phyloP scores from a whole-genome alignment of 2,888 invertebrate species.

The Lordiphosa fenestrarum region DNA sequence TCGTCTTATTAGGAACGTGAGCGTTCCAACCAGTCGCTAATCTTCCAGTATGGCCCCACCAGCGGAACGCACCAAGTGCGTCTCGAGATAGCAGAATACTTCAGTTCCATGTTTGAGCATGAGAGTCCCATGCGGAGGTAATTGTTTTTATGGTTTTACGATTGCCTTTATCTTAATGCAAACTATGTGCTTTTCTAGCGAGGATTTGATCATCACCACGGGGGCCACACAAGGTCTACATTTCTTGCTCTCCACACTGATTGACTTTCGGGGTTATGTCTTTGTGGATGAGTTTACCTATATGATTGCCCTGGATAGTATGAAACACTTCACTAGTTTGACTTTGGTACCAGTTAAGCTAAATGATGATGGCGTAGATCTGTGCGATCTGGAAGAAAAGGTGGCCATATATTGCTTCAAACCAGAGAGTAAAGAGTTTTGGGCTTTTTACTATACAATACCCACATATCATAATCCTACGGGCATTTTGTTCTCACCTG shows the following conservation, averaged over 20 bases:
- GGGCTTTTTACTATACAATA: constrained; percentile 83
- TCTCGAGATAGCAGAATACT: constrained; percentile 80
- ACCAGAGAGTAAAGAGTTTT: constrained; percentile 81
- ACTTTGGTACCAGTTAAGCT: constrained; percentile 82
- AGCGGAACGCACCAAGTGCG: constrained; percentile 81
- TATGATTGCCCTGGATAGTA: constrained; percentile 83
- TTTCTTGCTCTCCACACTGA: constrained; percentile 81
- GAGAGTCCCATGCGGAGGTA: constrained; percentile 79
- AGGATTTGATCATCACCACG: constrained; percentile 82
- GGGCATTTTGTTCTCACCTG: constrained; percentile 81
- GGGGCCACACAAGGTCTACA: constrained; percentile 84
- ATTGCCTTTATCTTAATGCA: constrained; percentile 32
- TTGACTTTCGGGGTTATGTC: constrained; percentile 82
- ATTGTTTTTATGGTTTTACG: constrained; percentile 7
- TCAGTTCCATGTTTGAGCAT: constrained; percentile 80
- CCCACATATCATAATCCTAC: constrained; percentile 84
- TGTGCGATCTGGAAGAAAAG: constrained; percentile 80
- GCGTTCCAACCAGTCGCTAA: constrained; percentile 59
- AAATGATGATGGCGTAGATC: constrained; percentile 82
- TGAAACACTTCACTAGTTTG: constrained; percentile 82
- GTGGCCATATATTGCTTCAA: constrained; percentile 76
- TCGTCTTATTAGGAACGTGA: constrained; percentile 59
- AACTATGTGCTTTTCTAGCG: constrained; percentile 69
- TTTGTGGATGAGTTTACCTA: constrained; percentile 86
- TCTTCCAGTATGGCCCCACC: constrained; percentile 83